Conservation (phyloP, 2,797 vertebrate genomes). For the Enteromius argenteus region DNA sequence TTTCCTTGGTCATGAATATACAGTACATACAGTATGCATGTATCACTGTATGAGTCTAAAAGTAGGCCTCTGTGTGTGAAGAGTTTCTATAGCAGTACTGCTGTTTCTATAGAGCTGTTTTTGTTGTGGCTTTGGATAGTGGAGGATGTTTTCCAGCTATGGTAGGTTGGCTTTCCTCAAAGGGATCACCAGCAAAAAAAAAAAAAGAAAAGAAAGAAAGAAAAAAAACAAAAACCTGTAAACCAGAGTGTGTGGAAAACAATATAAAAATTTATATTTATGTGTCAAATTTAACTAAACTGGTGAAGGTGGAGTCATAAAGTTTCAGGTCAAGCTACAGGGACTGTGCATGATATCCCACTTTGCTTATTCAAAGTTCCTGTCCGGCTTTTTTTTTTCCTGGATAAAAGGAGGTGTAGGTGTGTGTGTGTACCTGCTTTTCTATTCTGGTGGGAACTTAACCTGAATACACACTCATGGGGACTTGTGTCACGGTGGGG, state of each 20-base stretch:
- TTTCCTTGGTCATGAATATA: conserved; percentile 11
- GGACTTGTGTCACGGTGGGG: too few species aligned
- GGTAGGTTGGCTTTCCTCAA: conserved; percentile 37
- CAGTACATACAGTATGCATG: not conserved
- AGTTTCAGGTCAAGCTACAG: not conserved
- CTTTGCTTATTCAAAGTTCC: conserved; percentile 12
- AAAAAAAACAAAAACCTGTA: conserved; percentile 3
- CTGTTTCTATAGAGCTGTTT: conserved; percentile 61
- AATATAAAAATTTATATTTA: not conserved
- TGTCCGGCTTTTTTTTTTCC: conserved; percentile 1
- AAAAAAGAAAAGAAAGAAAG: conserved; percentile 31
- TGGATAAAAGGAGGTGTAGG: not conserved
- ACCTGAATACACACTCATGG: too few species aligned
- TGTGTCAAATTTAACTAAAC: conserved; percentile 3
- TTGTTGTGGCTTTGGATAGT: conserved; percentile 42
- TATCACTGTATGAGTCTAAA: conserved; percentile 30
- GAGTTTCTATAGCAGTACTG: conserved; percentile 49
- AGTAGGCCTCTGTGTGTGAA: not conserved
- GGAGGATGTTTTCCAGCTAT: conserved; percentile 39
- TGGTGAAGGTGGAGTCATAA: not conserved
- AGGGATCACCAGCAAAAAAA: conserved; percentile 44
- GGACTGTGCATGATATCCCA: conserved; percentile 5
- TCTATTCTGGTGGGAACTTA: too few species aligned
- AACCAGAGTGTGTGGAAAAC: not conserved
- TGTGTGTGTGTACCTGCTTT: not conserved